Conservation (phyloP, 2,888 invertebrate species). For the Catocala nupta region DNA sequence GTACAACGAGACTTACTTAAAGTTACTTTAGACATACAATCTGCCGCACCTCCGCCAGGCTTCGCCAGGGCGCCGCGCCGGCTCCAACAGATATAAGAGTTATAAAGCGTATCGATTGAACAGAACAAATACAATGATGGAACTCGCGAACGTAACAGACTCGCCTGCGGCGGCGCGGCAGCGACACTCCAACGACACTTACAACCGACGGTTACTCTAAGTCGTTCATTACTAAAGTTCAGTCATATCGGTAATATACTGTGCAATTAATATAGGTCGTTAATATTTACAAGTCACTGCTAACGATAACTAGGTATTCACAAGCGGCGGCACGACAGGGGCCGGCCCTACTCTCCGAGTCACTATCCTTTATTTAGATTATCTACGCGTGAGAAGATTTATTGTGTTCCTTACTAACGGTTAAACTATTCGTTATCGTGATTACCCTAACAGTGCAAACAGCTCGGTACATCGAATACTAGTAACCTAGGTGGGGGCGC, state of each 20-base stretch:
- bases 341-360: slow-evolving; percentile 58
- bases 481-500: slow-evolving; percentile 52
- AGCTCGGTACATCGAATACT: slow-evolving; percentile 61
- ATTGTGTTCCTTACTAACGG: slow-evolving; percentile 74
- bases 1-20: slow-evolving; percentile 69
- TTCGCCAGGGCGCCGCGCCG: slow-evolving; percentile 34
- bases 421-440: slow-evolving; percentile 72
- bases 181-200: slow-evolving; percentile 68
- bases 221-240: slow-evolving; percentile 72
- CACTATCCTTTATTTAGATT: slow-evolving; percentile 66
- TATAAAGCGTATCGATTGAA: slow-evolving; percentile 81
- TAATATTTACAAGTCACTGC: slow-evolving; percentile 80
- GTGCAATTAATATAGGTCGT: slow-evolving; percentile 74
- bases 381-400: slow-evolving; percentile 73
- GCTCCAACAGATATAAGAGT: slow-evolving; percentile 68
- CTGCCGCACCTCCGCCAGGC: slow-evolving; percentile 67
- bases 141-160: slow-evolving; percentile 65
- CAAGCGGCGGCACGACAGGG: slow-evolving; percentile 62
- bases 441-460: slow-evolving; percentile 72
- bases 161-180: slow-evolving; percentile 65
- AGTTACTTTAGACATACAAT: slow-evolving; percentile 72
- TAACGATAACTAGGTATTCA: slow-evolving; percentile 74
- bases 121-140: slow-evolving; percentile 66
- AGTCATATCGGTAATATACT: slow-evolving; percentile 80
- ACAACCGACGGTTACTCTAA: slow-evolving; percentile 75